phyloP scores from a whole-genome alignment of 1,140 invertebrate species.

The Diachasmimorpha longicaudata region DNA sequence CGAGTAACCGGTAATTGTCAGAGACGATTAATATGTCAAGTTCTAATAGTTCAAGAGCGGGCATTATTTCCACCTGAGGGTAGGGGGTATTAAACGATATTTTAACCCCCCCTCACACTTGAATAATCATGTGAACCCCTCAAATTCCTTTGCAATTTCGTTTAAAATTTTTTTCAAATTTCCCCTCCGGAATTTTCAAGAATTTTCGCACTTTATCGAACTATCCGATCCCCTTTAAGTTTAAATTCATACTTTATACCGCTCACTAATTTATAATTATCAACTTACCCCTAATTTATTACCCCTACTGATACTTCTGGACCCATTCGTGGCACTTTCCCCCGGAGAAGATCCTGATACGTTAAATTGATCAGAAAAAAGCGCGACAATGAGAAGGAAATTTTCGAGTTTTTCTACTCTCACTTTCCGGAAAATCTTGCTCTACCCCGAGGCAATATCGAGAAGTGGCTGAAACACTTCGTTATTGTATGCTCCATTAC shows the following conservation, averaged over 20 bases:
- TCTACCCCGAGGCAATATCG: background rate
- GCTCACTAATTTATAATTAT: too few relatives aligned
- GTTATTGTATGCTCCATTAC: background rate
- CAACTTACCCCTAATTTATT: too few relatives aligned
- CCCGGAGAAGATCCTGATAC: background rate
- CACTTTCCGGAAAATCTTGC: background rate
- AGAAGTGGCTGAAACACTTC: background rate
- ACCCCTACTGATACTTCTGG: too few relatives aligned
- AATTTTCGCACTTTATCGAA: background rate
- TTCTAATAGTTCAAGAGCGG: background rate
- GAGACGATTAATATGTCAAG: background rate
- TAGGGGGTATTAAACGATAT: background rate
- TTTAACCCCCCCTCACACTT: background rate
- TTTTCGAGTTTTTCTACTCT: background rate
- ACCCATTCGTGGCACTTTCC: too few relatives aligned
- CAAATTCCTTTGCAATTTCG: too few relatives aligned
- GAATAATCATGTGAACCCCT: background rate
- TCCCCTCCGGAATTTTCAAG: too few relatives aligned
- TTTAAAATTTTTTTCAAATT: too few relatives aligned
- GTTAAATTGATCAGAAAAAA: background rate
- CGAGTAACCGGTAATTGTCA: constrained; percentile 67
- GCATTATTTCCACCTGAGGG: background rate
- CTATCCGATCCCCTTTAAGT: background rate
- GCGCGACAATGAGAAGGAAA: background rate
- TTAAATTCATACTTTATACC: too few relatives aligned